Evolutionary conservation across 2,113 vertebrate genomes (phyloP).

Genomic region (Halcyon senegalensis): DNA sequence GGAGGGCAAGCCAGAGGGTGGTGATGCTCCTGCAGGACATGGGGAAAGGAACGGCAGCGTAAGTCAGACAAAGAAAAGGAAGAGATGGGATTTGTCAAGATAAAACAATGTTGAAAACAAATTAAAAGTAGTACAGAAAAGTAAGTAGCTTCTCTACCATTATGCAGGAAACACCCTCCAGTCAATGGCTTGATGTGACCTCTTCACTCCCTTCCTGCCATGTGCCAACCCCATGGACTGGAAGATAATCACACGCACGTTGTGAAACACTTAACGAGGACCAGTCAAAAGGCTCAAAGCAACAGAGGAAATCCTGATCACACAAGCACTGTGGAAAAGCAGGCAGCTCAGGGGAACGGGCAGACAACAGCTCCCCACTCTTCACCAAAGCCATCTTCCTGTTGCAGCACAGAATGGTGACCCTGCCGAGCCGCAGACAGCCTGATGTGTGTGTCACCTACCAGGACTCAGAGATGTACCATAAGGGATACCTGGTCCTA

Average conservation of each 20-base stretch:
- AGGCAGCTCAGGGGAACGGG: background rate
- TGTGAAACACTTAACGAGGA: background rate
- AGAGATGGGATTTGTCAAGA: background rate
- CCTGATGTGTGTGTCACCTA: background rate
- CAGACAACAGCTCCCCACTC: background rate
- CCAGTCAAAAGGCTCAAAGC: background rate
- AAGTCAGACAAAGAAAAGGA: background rate
- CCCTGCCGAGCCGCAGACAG: background rate
- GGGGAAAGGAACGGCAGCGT: background rate
- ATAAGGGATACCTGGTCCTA: rapidly evolving
- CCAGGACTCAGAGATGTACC: background rate
- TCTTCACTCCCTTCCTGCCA: background rate
- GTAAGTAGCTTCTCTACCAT: background rate
- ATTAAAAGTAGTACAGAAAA: background rate
- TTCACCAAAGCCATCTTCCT: background rate
- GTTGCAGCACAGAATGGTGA: background rate
- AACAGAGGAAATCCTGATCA: background rate
- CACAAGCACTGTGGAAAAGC: background rate
- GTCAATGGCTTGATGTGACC: too few relatives aligned
- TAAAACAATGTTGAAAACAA: background rate
- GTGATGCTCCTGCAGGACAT: background rate
- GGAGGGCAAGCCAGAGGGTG: background rate
- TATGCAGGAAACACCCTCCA: background rate
- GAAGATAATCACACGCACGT: rapidly evolving
- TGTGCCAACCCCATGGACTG: rapidly evolving